A percentile compares a stretch with the other conserved stretches of the same genome.
Conservation (phyloP, 2,888 invertebrate genomes). For the Abrostola triplasia region DNA sequence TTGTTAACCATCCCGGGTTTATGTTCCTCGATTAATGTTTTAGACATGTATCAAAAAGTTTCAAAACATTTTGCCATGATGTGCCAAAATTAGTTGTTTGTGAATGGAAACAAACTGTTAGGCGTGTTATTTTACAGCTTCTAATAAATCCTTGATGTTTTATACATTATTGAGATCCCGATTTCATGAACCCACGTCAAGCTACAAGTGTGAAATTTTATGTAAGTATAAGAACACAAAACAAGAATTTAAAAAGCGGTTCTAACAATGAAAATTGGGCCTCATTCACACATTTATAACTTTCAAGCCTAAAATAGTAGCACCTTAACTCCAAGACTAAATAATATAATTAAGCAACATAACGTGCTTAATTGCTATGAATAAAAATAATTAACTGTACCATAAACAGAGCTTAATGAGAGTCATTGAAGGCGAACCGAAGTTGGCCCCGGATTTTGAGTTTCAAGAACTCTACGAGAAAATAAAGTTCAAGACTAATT, state of each 20-base stretch:
- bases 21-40: background rate
- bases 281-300: background rate
- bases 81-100: background rate
- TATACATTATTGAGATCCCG: no score
- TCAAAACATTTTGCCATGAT: background rate
- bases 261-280: background rate
- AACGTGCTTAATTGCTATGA: slow-evolving; percentile 26
- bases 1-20: background rate
- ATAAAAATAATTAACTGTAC: slow-evolving; percentile 42
- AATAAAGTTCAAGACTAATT: slow-evolving; percentile 50
- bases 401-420: slow-evolving; percentile 55
- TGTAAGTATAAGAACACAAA: no score
- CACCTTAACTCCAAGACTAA: slow-evolving; percentile 1
- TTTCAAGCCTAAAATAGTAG: slow-evolving; percentile 13
- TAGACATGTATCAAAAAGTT: background rate
- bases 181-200: no score
- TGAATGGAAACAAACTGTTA: no score
- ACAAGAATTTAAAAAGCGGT: background rate
- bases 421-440: slow-evolving; percentile 53
- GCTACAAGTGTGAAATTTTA: no score
- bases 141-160: no score
- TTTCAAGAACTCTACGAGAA: slow-evolving; percentile 44
- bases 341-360: slow-evolving; percentile 3
- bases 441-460: slow-evolving; percentile 47
- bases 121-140: no score